A percentile compares a stretch with the other conserved stretches of the same genome.
phyloP scores from a whole-genome alignment of 2,888 invertebrate genomes.

The Latrodectus elegans region DNA sequence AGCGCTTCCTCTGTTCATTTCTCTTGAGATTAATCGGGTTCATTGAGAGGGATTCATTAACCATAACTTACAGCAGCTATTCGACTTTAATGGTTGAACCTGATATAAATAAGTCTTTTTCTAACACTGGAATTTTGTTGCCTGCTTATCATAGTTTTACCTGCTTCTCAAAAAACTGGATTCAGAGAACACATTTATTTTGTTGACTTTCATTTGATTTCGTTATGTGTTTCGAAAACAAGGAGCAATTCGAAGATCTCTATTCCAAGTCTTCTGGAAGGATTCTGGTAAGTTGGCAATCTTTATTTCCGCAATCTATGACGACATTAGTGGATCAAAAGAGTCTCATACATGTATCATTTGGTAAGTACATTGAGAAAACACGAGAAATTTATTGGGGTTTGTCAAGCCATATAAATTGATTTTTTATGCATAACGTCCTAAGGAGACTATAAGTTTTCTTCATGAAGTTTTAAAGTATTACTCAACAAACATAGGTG shows the following conservation, averaged over 20 bases:
- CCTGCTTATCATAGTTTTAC: neutral
- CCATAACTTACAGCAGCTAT: conserved; percentile 7
- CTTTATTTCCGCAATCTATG: conserved; percentile 24
- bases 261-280: conserved; percentile 7
- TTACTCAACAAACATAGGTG: conserved; percentile 10
- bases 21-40: neutral
- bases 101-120: neutral
- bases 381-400: conserved; percentile 14
- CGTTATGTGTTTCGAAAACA: neutral
- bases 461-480: conserved; percentile 7
- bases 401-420: conserved; percentile 4
- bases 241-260: neutral
- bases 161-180: conserved; percentile 10
- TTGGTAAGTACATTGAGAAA: conserved; percentile 17
- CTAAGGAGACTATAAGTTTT: neutral
- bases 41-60: conserved; percentile 2
- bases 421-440: conserved; percentile 7
- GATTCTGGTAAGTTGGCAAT: conserved; percentile 21
- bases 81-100: neutral
- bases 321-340: conserved; percentile 23
- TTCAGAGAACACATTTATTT: neutral
- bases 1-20: neutral
- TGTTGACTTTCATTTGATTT: neutral
- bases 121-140: neutral
- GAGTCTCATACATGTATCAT: conserved; percentile 30